These are phyloP conservation scores for Papilio machaon DNA, from an alignment of 1,140 invertebrate species.

Conservation along the genomic window DNA sequence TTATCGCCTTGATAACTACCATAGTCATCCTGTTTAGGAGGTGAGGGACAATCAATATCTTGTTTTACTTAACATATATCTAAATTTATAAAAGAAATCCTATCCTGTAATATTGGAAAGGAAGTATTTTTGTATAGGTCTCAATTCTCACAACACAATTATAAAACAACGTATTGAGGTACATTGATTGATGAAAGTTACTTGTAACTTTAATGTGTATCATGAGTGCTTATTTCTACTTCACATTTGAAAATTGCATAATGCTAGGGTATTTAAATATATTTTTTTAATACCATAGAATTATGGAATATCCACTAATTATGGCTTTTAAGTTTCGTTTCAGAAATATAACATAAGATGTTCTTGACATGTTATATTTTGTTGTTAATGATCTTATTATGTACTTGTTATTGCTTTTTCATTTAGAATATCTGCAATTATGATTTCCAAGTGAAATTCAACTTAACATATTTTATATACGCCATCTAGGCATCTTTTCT, in stretches of 20 bases:
- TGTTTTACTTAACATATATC: not conserved
- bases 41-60: conserved; percentile 79
- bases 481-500: not conserved
- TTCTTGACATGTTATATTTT: not conserved
- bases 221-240: not conserved
- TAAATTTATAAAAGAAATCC: not conserved
- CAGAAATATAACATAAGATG: not conserved
- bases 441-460: not conserved
- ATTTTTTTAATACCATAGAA: not conserved
- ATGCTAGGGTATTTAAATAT: not conserved
- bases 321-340: not conserved
- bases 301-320: not conserved
- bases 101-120: not conserved
- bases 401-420: not conserved
- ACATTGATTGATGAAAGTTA: not conserved
- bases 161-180: not conserved
- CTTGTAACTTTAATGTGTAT: not conserved
- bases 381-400: not conserved
- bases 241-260: not conserved
- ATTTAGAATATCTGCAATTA: not conserved
- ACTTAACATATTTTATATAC: not conserved
- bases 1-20: conserved; percentile 94
- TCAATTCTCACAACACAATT: not conserved
- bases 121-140: not conserved
- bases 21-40: conserved; percentile 94